Base-by-base conservation (phyloP, 2,113 vertebrate species). In the Hydrolagus affinis region DNA sequence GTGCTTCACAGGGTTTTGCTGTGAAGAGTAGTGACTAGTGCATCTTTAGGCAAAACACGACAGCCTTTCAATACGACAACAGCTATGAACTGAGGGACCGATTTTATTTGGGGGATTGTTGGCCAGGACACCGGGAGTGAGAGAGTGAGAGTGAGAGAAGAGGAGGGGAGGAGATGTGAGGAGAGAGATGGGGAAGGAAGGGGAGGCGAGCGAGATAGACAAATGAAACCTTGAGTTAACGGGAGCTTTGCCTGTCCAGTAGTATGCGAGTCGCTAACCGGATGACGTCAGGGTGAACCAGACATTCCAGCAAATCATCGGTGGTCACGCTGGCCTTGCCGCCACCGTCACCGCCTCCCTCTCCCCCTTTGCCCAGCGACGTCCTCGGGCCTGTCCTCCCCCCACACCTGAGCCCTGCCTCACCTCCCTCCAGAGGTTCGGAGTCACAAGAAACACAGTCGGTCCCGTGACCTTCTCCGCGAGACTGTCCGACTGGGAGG, bases 251-350 rank as follows among this genome's bases (percentile, higher is more conserved):
- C 86, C 91, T 93, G 85, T 94, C 89, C 90, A 99, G 57, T 74
- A 99, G 88, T 72, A 99, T 94, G 88, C 86, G 89, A 62, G 96
- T 92, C 86, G 97, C 94, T 28, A 92, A 88, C 73, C 86, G 86
- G 68, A 96, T 92, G 86, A 98, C 91, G 15, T 90, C 92, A 0
- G 98, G 98, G 90, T 97, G 94, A 87, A 97, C 87, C 89, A 98
- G 89, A 87, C 95, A 97, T 88, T 96, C 95, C 19, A 99, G 89
- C 88, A 99, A 89, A 88, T 97, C 95, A 85, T 97, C 95, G 70
- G 96, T 98, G 75, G 94, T 95, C 87, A 98, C 87, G 4, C 68
- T 25, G 19, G 21, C 44, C 11, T 44, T 69, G 80, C 66, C 60
- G 28, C 85, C 85, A 85, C 85, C 23, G 68, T 62, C 0, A 0